phyloP scores from a whole-genome alignment of 1,140 invertebrate species.

The Lamellibrachia luymesi region DNA sequence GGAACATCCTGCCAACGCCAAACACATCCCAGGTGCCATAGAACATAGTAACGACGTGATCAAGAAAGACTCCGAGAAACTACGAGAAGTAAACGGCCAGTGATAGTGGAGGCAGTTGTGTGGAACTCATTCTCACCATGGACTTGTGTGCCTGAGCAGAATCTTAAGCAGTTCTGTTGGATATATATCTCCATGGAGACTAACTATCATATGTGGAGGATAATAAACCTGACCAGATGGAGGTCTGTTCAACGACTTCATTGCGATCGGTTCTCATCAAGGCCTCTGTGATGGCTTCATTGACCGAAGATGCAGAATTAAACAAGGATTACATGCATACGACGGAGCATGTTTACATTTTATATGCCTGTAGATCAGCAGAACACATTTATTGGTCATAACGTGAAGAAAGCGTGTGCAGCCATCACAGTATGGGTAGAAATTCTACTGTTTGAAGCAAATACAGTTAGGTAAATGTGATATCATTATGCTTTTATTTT shows the following conservation, averaged over 20 bases:
- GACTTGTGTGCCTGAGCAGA: not conserved
- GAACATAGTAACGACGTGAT: not conserved
- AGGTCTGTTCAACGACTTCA: not conserved
- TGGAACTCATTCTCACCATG: not conserved
- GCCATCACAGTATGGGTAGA: not conserved
- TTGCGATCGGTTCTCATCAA: not conserved
- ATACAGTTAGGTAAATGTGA: not conserved
- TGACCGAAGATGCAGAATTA: not conserved
- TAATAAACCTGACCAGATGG: not conserved
- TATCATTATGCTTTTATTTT: not conserved
- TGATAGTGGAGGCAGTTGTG: not conserved
- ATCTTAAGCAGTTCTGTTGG: not conserved
- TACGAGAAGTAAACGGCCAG: not conserved
- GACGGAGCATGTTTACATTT: not conserved
- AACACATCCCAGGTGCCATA: not conserved
- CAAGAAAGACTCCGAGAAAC: not conserved
- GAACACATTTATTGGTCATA: not conserved
- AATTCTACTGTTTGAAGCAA: not conserved
- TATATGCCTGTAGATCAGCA: not conserved
- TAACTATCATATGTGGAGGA: not conserved
- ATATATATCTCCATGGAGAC: not conserved
- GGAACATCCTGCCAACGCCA: not conserved
- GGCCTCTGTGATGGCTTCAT: not conserved
- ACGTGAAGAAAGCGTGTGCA: not conserved
- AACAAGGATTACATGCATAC: not conserved